Percentiles rank a stretch among this genome's conserved stretches.
These are phyloP conservation scores for Merodon equestris DNA, from an alignment of 2,888 invertebrate genomes.

Conservation along the genomic window DNA sequence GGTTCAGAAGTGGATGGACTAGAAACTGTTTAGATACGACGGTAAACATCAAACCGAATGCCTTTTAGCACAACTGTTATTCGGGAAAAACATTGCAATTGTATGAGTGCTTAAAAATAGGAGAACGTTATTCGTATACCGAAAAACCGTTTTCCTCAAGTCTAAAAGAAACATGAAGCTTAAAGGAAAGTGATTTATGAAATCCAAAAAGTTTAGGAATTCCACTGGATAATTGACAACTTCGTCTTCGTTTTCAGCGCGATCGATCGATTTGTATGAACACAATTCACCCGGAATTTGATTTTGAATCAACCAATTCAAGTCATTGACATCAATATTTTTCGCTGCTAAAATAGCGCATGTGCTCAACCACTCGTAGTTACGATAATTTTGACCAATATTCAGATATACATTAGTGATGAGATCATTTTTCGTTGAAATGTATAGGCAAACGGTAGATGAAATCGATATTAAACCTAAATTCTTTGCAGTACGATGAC, in stretches of 20 bases:
- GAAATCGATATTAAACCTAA: conserved; percentile 24
- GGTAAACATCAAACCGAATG: too few species aligned
- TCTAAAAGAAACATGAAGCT: too few species aligned
- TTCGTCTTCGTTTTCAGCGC: conserved; percentile 52
- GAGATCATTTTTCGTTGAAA: conserved; percentile 28
- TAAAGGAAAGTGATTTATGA: too few species aligned
- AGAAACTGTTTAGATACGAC: too few species aligned
- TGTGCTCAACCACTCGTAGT: conserved; percentile 22
- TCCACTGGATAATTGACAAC: conserved; percentile 54
- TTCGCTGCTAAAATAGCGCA: not conserved
- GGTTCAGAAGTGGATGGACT: too few species aligned
- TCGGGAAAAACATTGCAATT: too few species aligned
- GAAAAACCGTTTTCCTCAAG: too few species aligned
- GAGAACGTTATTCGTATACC: too few species aligned
- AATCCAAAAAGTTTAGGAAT: conserved; percentile 26
- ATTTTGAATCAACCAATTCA: conserved; percentile 32
- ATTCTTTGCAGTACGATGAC: too few species aligned
- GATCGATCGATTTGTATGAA: conserved; percentile 52
- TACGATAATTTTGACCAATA: conserved; percentile 33
- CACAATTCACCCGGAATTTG: conserved; percentile 42
- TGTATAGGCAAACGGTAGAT: conserved; percentile 11
- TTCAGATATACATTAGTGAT: conserved; percentile 25
- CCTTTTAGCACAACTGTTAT: too few species aligned
- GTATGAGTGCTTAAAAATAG: too few species aligned
- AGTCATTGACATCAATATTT: conserved; percentile 4